Evolutionary conservation across 2,113 vertebrate genomes (phyloP).

Genomic region (Galemys pyrenaicus): DNA sequence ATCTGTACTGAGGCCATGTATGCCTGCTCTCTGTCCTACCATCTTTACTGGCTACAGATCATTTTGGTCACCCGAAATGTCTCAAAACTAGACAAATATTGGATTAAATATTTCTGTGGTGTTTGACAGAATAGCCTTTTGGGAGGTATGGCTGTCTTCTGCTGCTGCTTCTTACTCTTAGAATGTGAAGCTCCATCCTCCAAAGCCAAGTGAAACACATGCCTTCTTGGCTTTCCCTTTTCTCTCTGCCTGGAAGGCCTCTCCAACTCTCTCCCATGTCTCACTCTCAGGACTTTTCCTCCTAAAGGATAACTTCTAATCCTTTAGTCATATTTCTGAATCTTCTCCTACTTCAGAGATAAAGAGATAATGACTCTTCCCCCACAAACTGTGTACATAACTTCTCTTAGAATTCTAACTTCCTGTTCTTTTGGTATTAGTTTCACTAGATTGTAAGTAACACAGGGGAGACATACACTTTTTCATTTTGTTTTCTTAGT

Average conservation of each 20-base stretch:
- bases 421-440: neutral
- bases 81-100: neutral
- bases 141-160: neutral
- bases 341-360: neutral
- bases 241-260: too few species aligned
- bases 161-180: neutral
- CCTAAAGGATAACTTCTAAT: neutral
- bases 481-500: neutral
- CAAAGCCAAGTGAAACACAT: rapidly evolving
- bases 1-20: neutral
- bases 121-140: neutral
- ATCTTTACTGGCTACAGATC: neutral
- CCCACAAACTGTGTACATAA: too few species aligned
- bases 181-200: neutral
- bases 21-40: neutral
- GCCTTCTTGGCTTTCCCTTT: neutral
- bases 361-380: neutral
- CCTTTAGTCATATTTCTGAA: neutral
- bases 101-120: neutral
- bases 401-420: neutral
- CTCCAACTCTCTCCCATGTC: rapidly evolving
- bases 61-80: neutral
- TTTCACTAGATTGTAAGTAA: neutral
- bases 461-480: neutral
- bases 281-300: neutral